These are phyloP conservation scores for Apeltes quadracus DNA, from an alignment of 2,113 vertebrate species.

Conservation along the genomic window DNA sequence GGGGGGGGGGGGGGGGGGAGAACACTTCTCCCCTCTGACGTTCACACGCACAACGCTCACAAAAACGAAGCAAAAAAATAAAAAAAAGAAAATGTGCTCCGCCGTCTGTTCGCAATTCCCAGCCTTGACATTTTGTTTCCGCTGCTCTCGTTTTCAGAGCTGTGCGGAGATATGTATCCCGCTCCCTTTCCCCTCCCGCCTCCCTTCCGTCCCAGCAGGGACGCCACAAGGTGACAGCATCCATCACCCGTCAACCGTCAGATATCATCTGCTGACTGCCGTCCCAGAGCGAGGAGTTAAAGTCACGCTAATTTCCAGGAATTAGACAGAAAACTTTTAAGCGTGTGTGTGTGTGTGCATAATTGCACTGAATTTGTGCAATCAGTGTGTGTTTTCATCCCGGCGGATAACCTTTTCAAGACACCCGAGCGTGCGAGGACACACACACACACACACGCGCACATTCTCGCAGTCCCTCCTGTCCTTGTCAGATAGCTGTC, in stretches of 20 bases:
- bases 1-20: conserved; percentile 47
- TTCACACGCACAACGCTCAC: conserved; percentile 59
- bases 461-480: conserved; percentile 1
- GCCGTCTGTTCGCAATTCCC: conserved; percentile 77
- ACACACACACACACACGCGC: conserved; percentile 18
- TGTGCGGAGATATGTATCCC: conserved; percentile 54
- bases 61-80: background rate
- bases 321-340: conserved; percentile 11
- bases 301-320: conserved; percentile 32
- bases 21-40: conserved; percentile 66
- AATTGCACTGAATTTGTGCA: background rate
- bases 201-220: conserved; percentile 49
- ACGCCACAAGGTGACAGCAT: conserved; percentile 75
- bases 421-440: background rate
- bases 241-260: conserved; percentile 66
- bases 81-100: conserved; percentile 19
- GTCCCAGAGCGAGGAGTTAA: conserved; percentile 50
- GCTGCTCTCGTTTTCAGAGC: conserved; percentile 59
- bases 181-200: conserved; percentile 9
- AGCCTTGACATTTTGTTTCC: conserved; percentile 69
- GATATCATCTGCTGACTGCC: conserved; percentile 61
- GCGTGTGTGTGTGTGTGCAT: background rate
- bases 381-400: conserved; percentile 22
- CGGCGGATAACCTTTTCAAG: background rate
- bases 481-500: conserved; percentile 63